Conservation (phyloP, 2,797 vertebrate genomes). For the Melopsittacus undulatus region DNA sequence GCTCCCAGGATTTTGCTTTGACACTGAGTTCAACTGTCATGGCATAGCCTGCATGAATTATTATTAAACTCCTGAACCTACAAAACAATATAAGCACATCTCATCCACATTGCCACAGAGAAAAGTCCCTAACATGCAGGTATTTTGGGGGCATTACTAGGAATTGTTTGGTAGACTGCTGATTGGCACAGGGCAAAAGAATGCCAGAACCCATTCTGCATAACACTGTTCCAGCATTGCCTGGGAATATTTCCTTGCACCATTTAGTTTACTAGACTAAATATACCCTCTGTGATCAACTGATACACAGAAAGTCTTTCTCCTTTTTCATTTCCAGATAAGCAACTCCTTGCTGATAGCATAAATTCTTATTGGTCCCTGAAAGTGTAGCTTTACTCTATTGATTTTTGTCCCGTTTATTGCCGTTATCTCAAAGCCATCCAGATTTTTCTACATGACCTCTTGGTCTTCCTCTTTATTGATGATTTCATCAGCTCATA, state of each 20-base stretch:
- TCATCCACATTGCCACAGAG: not conserved
- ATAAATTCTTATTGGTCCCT: not conserved
- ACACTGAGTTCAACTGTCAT: not conserved
- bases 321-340: slow-evolving; percentile 35
- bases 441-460: slow-evolving; percentile 14
- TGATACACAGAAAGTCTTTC: not conserved
- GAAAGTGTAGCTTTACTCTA: not conserved
- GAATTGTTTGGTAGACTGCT: not conserved
- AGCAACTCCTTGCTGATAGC: not conserved
- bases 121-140: not conserved
- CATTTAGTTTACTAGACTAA: slow-evolving; percentile 18
- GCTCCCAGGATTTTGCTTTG: not conserved
- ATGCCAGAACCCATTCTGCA: not conserved
- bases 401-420: slow-evolving; percentile 46
- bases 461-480: not conserved
- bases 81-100: not conserved
- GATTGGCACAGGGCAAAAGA: not conserved
- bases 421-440: slow-evolving; percentile 26
- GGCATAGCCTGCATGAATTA: not conserved
- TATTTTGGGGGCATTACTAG: not conserved
- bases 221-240: not conserved
- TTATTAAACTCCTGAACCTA: not conserved
- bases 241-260: not conserved
- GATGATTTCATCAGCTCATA: not conserved
- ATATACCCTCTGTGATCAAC: not conserved